Conservation (phyloP, 2,113 vertebrate species). For the Chloroceryle aenea region DNA sequence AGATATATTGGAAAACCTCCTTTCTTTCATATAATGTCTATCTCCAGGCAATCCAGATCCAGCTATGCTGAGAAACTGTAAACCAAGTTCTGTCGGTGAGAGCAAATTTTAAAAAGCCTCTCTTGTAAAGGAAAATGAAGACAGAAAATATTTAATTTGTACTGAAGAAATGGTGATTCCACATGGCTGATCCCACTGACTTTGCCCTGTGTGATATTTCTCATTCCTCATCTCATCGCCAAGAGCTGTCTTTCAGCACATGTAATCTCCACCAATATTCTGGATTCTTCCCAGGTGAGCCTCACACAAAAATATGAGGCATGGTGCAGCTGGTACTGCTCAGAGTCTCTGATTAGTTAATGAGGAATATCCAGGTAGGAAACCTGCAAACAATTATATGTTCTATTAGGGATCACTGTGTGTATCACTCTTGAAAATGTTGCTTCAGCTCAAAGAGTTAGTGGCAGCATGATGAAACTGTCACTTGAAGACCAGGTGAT, state of each 20-base stretch:
- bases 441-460: not conserved
- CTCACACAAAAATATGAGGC: not conserved
- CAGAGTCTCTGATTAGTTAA: not conserved
- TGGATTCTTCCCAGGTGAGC: conserved; percentile 29
- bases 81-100: not conserved
- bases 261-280: conserved; percentile 16
- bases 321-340: not conserved
- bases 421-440: not conserved
- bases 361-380: not conserved
- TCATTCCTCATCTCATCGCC: not conserved
- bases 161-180: conserved; percentile 9
- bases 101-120: conserved; percentile 1
- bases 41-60: conserved; percentile 24
- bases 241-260: conserved; percentile 3
- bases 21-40: conserved; percentile 18
- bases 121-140: conserved; percentile 24
- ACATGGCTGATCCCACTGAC: conserved; percentile 1
- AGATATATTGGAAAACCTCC: not conserved
- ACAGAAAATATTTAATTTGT: conserved; percentile 52
- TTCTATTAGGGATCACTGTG: not conserved
- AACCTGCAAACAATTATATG: not conserved
- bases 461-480: not conserved
- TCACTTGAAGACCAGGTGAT: not conserved
- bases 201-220: conserved; percentile 18
- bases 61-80: not conserved